Evolutionary conservation across 2,888 invertebrate species (phyloP), one percentile per base, ranked within the genome.

Genomic region (Nudaria mundana): DNA sequence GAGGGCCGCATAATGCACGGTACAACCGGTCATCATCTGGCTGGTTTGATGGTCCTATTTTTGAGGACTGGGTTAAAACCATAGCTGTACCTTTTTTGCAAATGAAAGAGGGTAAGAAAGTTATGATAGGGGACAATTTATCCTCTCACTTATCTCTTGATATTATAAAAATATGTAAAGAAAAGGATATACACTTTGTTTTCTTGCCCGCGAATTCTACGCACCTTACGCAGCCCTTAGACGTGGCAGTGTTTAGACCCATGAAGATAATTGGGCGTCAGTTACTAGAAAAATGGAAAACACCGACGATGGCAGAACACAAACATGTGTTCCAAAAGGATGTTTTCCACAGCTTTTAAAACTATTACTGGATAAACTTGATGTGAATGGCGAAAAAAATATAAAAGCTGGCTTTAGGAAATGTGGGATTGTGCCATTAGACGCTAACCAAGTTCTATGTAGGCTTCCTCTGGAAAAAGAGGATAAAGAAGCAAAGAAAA

Each of bases 401-500:
- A 28, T 28, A 11, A 12, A 6, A 28, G 28, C 28, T 2, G 28
- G 28, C 3, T 28, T 28, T 7, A 10, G 13, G 12, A 28, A 28
- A 28, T 12, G 11, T 12, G 28, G 28, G 4, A 28, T 28, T 6
- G 6, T 3, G n/a, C 16, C 30, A 14, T 8, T 30, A 16, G 18
- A 30, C n/a, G 15, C 7, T 10, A 29, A 29, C 8, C 15, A 40
- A 30, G 40, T 40, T 40, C 29, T 40, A 34, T 20, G 29, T 22
- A 40, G 39, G 30, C 34, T 34, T 29, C 39, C 39, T 34, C 29
- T 34, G 24, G 28, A 40, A 34, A 34, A 40, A 28, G 33, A 40
- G 28, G 30, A 35, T 29, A 31, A 38, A 31, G 34, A 43, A 23
- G 24, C 20, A 11, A 22, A 38, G 23, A 33, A 34, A 30, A 34